phyloP scores from a whole-genome alignment of 2,888 invertebrate species.

The Apamea anceps region DNA sequence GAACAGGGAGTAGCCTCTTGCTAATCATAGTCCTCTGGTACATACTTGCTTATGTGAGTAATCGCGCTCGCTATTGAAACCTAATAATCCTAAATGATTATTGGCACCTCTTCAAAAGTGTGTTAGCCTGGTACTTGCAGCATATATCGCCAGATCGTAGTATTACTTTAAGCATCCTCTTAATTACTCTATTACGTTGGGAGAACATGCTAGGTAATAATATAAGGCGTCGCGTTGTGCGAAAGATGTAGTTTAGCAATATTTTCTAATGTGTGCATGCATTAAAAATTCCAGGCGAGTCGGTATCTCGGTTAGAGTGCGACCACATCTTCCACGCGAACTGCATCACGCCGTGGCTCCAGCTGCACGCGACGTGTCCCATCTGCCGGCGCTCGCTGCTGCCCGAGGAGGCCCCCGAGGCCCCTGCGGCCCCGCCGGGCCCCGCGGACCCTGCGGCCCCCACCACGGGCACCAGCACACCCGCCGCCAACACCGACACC shows the following conservation, averaged over 20 bases:
- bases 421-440: slow-evolving; percentile 40
- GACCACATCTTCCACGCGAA: slow-evolving; percentile 97
- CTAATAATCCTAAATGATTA: not conserved
- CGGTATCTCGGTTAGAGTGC: slow-evolving; percentile 95
- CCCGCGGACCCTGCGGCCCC: slow-evolving; percentile 32
- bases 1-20: not conserved
- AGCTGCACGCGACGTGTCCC: slow-evolving; percentile 98
- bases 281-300: slow-evolving; percentile 89
- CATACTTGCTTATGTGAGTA: not conserved
- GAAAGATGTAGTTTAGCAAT: not conserved
- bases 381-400: slow-evolving; percentile 94
- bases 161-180: not conserved
- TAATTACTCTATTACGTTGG: not conserved
- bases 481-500: slow-evolving; percentile 38
- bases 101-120: not conserved
- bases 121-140: not conserved
- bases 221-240: not conserved
- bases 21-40: not conserved
- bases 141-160: not conserved
- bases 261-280: not conserved
- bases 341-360: slow-evolving; percentile 98
- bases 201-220: not conserved
- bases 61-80: not conserved
- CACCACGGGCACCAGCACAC: slow-evolving; percentile 36
- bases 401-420: slow-evolving; percentile 66